Conservation (phyloP, 2,888 invertebrate genomes). For the Chrysina gloriosa region DNA sequence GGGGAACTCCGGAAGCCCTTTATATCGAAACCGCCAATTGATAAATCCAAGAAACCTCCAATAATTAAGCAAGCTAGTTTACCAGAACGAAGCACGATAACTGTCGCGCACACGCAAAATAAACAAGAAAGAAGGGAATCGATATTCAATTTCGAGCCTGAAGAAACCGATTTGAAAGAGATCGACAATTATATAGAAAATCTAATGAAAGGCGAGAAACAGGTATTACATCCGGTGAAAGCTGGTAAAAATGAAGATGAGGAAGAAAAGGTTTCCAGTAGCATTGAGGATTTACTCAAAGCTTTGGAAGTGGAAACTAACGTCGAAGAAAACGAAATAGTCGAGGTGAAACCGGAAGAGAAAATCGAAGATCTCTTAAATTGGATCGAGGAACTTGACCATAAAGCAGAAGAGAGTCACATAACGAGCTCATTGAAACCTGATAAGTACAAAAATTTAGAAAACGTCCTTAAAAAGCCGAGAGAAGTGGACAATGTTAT, state of each 20-base stretch:
- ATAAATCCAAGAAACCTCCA: conserved; percentile 34
- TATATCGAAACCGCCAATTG: conserved; percentile 45
- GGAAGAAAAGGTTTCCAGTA: conserved; percentile 57
- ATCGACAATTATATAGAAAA: conserved; percentile 63
- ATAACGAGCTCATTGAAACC: conserved; percentile 59
- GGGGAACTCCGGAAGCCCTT: conserved; percentile 54
- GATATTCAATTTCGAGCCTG: conserved; percentile 63
- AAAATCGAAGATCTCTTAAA: conserved; percentile 63
- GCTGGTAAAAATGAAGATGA: conserved; percentile 48
- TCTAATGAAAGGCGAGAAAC: conserved; percentile 61
- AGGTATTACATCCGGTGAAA: conserved; percentile 60
- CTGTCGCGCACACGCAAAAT: conserved; percentile 39
- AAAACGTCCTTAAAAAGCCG: conserved; percentile 59
- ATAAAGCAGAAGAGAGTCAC: conserved; percentile 58
- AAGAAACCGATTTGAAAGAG: conserved; percentile 61
- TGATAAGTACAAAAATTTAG: conserved; percentile 63
- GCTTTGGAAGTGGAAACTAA: conserved; percentile 61
- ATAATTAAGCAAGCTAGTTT: conserved; percentile 56
- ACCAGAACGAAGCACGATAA: conserved; percentile 53
- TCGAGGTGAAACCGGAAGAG: conserved; percentile 53
- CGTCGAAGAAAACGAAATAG: conserved; percentile 46
- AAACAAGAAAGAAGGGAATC: conserved; percentile 19
- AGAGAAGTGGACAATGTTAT: conserved; percentile 57
- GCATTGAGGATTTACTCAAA: conserved; percentile 64
- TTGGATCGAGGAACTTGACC: conserved; percentile 64